phyloP scores from a whole-genome alignment of 2,113 vertebrate species.

The Uria aalge region DNA sequence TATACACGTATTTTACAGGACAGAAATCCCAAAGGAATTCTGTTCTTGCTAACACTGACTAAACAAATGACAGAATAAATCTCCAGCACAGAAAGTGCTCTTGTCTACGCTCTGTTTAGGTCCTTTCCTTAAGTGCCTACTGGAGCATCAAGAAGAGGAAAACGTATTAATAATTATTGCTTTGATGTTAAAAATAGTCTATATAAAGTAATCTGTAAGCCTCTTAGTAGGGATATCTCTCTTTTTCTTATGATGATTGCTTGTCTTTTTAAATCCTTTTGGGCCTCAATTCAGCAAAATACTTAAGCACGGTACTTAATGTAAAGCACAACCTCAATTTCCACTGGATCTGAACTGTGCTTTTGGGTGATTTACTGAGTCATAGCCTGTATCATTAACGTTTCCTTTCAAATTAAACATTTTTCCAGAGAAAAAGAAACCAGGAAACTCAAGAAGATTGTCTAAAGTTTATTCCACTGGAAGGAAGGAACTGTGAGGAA shows the following conservation, averaged over 20 bases:
- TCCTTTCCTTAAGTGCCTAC: background rate
- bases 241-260: background rate
- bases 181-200: background rate
- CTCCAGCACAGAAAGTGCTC: background rate
- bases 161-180: background rate
- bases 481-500: background rate
- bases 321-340: background rate
- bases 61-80: background rate
- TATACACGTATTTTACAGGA: background rate
- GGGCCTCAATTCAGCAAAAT: background rate
- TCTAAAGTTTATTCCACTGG: background rate
- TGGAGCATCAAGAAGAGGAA: background rate
- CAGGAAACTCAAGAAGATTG: background rate
- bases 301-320: background rate
- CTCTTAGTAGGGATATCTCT: background rate
- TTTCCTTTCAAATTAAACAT: background rate
- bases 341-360: background rate
- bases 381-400: background rate
- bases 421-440: background rate
- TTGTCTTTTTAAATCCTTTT: background rate
- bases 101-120: background rate
- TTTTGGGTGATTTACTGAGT: background rate
- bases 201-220: background rate
- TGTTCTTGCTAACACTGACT: background rate
- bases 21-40: background rate